Conservation (phyloP, 1,140 invertebrate genomes). For the Orius laevigatus region DNA sequence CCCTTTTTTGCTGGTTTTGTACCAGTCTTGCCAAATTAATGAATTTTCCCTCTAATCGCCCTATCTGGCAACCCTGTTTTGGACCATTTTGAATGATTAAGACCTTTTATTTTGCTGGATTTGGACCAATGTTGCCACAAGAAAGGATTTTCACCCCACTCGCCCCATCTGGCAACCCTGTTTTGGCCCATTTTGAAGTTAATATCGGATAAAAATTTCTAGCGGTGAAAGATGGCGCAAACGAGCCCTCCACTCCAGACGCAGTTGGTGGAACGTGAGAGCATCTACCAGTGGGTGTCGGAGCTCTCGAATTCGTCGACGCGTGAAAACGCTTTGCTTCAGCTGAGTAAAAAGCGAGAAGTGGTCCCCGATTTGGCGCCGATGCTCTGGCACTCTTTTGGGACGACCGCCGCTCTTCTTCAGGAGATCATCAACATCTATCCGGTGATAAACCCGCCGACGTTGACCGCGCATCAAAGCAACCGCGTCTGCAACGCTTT, state of each 20-base stretch:
- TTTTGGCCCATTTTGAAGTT: no score
- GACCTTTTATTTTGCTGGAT: no score
- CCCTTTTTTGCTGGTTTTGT: no score
- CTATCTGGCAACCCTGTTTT: no score
- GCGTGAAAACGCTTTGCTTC: constrained; percentile 85
- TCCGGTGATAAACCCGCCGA: constrained; percentile 92
- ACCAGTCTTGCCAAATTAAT: no score
- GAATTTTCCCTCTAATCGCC: no score
- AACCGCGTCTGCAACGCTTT: constrained; percentile 97
- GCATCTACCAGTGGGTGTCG: constrained; percentile 86
- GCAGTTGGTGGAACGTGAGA: constrained; percentile 50
- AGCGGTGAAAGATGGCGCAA: constrained; percentile 33
- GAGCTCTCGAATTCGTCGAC: constrained; percentile 90
- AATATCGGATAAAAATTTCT: no score
- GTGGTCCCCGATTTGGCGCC: constrained; percentile 88
- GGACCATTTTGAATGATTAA: no score
- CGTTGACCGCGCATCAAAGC: constrained; percentile 80
- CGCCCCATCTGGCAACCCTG: no score
- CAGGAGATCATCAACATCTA: constrained; percentile 95
- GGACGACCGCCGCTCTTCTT: constrained; percentile 86
- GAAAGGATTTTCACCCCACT: no score
- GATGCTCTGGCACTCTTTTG: constrained; percentile 98
- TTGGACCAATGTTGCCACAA: no score
- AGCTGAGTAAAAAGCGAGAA: constrained; percentile 96
- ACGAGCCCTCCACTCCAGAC: constrained; percentile 39